Evolutionary conservation across 2,888 invertebrate species (phyloP).

Genomic region (Drosophila pegasa): DNA sequence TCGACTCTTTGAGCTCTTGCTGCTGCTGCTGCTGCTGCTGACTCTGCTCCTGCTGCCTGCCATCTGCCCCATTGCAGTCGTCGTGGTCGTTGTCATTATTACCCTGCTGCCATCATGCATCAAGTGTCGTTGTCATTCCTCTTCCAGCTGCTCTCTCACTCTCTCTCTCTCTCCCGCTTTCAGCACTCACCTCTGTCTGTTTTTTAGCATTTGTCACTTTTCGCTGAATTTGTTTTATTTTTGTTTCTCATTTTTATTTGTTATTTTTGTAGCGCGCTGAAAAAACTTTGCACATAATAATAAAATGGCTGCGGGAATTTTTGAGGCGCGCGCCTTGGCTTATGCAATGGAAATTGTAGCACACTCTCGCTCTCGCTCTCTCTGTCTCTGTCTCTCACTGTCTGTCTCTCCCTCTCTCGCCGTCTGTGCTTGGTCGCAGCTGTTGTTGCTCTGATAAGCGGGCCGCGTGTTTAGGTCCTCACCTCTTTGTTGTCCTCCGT

Average conservation of each 20-base stretch:
- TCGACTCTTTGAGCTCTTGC: slow-evolving; percentile 45
- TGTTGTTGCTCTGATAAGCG: slow-evolving; percentile 71
- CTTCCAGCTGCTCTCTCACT: neutral
- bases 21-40: slow-evolving; percentile 9
- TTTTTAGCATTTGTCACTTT: slow-evolving; percentile 53
- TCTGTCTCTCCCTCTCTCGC: neutral
- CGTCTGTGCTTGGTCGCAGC: slow-evolving; percentile 52
- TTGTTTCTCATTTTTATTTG: slow-evolving; percentile 14
- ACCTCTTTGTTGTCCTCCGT: slow-evolving; percentile 53
- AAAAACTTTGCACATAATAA: slow-evolving; percentile 75
- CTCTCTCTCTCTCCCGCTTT: neutral
- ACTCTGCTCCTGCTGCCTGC: slow-evolving; percentile 15
- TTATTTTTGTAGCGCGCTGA: slow-evolving; percentile 23
- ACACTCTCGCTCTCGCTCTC: slow-evolving; percentile 3
- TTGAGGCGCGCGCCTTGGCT: slow-evolving; percentile 69
- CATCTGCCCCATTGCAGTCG: slow-evolving; percentile 61
- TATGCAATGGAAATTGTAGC: slow-evolving; percentile 66
- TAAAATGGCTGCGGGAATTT: slow-evolving; percentile 73
- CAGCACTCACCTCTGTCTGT: slow-evolving; percentile 23
- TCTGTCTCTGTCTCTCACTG: slow-evolving; percentile 3
- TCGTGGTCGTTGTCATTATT: slow-evolving; percentile 72
- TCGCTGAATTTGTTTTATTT: slow-evolving; percentile 61
- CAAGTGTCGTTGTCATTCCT: slow-evolving; percentile 75
- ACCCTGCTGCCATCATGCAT: slow-evolving; percentile 79
- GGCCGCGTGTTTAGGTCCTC: slow-evolving; percentile 62